Base-by-base conservation (phyloP, 1,140 invertebrate species). In the Drosophila obscura region DNA sequence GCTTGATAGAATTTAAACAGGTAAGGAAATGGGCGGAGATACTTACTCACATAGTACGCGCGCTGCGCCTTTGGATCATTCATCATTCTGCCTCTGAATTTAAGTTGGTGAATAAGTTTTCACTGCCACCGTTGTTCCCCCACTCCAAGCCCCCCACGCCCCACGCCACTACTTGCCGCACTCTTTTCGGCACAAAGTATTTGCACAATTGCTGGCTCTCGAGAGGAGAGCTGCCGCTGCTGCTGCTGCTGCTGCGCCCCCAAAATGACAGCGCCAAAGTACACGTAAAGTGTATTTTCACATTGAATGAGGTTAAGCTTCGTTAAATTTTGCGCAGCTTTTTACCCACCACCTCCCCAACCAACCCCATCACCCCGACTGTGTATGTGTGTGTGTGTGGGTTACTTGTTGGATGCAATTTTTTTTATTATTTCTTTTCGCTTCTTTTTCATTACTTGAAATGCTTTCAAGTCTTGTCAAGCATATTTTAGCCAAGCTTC, bases 241-340 rank as follows among this genome's bases (percentile, higher is more conserved):
- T 8, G 35, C 31, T 35, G 35, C 11, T 39, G 35, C 9, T 13
- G 35, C 35, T 39, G 35, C 88, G 83, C 64, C 68, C 73, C 80
- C 83, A 75, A 88, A 88, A 88, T 88, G 83, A 88, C 83, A 88
- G 83, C 83, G 83, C 35, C 80, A 88, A 88, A 88, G 79, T 88
- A 81, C 79, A 87, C 69, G 74, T 87, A 82, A 85, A 85, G 82
- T 88, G 83, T 85, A 80, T 88, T 85, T 83, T 89, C 69, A 57
- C 83, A 88, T 89, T 88, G 84, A 88, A 88, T 87, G 79, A 88
- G 83, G 79, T 88, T 88, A 88, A 88, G 83, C 83, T 88, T 88
- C 83, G 83, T 88, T 88, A 88, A 88, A 88, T 88, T 88, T 80
- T 87, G 67, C 76, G 57, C 78, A 76, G 82, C 60, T 59, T 52